Evolutionary conservation across 2,113 vertebrate genomes (phyloP).

Genomic region (Alaudala cheleensis): DNA sequence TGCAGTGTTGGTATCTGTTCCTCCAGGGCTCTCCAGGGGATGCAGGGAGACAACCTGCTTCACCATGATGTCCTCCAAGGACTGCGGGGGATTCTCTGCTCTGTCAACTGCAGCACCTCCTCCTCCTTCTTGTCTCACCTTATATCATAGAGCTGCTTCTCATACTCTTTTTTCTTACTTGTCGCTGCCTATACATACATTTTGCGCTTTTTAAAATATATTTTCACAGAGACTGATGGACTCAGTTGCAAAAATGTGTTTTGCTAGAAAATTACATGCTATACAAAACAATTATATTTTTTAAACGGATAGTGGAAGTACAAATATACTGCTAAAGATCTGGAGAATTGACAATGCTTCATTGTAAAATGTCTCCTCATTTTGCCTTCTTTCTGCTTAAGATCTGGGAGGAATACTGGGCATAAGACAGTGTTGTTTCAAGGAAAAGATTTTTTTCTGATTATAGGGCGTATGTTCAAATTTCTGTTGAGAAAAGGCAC

Average conservation of each 20-base stretch:
- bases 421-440: background rate
- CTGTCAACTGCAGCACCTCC: accelerated
- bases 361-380: background rate
- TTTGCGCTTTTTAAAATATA: background rate
- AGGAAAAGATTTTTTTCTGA: background rate
- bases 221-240: background rate
- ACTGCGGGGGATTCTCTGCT: background rate
- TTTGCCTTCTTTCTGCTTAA: background rate
- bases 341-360: background rate
- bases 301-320: background rate
- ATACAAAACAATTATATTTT: background rate
- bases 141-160: background rate
- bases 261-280: background rate
- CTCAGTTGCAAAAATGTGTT: background rate
- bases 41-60: background rate
- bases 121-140: background rate
- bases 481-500: background rate
- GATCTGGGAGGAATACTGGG: background rate
- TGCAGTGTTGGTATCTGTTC: background rate
- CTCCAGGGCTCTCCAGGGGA: background rate
- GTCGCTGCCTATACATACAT: background rate
- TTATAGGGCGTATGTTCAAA: background rate
- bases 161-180: background rate
- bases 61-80: background rate
- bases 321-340: background rate